phyloP scores from a whole-genome alignment of 2,113 vertebrate species.

The Dasyurus viverrinus region DNA sequence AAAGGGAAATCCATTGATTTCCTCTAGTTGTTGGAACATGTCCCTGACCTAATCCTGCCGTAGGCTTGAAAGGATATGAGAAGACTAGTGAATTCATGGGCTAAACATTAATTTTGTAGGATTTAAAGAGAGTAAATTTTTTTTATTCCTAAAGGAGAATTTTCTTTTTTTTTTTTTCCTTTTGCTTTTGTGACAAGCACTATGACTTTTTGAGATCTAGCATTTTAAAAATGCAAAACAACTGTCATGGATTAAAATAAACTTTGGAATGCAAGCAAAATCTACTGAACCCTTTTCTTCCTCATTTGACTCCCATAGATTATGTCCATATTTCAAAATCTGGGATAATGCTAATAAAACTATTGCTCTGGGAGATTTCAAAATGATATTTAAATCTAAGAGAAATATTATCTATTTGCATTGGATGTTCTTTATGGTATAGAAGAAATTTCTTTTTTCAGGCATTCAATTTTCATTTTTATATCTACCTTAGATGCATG shows the following conservation, averaged over 20 bases:
- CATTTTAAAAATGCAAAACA: constrained; percentile 54
- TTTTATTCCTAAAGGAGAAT: constrained; percentile 74
- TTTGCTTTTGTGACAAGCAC: constrained; percentile 68
- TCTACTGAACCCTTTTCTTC: constrained; percentile 45
- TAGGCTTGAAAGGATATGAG: constrained; percentile 81
- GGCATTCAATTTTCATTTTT: constrained; percentile 53
- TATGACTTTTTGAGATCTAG: constrained; percentile 71
- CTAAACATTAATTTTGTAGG: constrained; percentile 89
- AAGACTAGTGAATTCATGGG: constrained; percentile 88
- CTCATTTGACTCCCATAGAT: constrained; percentile 46
- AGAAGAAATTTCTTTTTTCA: constrained; percentile 37
- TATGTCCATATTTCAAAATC: constrained; percentile 50
- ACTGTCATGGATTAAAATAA: constrained; percentile 59
- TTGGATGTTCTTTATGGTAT: not conserved
- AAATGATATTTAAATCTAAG: constrained; percentile 32
- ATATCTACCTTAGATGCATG: constrained; percentile 69
- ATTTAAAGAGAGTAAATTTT: constrained; percentile 77
- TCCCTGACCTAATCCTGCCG: constrained; percentile 87
- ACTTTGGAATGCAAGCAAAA: constrained; percentile 51
- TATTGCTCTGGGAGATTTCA: not conserved
- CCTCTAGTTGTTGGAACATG: constrained; percentile 88
- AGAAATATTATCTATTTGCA: constrained; percentile 24
- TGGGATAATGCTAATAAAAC: not conserved
- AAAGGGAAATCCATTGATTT: constrained; percentile 91
- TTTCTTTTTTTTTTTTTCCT: constrained; percentile 72